Evolutionary conservation across 1,140 invertebrate genomes (phyloP), one percentile per base, ranked within the genome.

Genomic region (Hyles euphorbiae): DNA sequence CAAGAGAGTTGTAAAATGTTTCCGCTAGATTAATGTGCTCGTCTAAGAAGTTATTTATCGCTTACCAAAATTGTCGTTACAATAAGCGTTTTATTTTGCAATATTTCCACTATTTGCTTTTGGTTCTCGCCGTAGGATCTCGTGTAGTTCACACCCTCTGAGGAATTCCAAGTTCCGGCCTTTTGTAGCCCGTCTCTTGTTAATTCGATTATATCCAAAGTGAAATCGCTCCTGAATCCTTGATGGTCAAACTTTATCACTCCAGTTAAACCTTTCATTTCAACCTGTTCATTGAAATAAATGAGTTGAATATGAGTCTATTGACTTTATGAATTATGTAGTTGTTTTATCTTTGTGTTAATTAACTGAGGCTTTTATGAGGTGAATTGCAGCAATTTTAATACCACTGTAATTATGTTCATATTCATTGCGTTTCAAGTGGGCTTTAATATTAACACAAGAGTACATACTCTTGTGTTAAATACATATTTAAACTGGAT

Each of bases 201-300:
- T 44, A 98, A 89, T 80, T 98, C 96, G 43, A 98, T 94, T 62
- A 98, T 95, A 76, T 97, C 96, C 47, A 99, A 89, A 64, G 94
- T 93, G 75, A 98, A 98, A 85, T 98, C 96, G 2, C 95, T 95
- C 59, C 98, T 91, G 82, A 97, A 97, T 40, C 97, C 97, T 89
- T 97, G 94, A 79, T 97, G 95, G 89, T 98, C 96, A 81, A 99
- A 98, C 83, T 97, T 96, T 64, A 99, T 97, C 10, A 95, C 93
- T 44, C 97, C 97, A 1, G 97, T 98, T 65, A 98, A 87, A 2
- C 98, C 98, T 67, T 94, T 93, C 91, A 98, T 96, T 84, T 97
- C 95, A 7, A 97, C 94, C 96, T 97, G 73, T 76, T 77, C 43
- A 63, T 66, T 65, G 61, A 69, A 70, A 65, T 62, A 66, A 63